Base-by-base conservation (phyloP, 2,113 vertebrate species). In the Ctenodactylus gundi region DNA sequence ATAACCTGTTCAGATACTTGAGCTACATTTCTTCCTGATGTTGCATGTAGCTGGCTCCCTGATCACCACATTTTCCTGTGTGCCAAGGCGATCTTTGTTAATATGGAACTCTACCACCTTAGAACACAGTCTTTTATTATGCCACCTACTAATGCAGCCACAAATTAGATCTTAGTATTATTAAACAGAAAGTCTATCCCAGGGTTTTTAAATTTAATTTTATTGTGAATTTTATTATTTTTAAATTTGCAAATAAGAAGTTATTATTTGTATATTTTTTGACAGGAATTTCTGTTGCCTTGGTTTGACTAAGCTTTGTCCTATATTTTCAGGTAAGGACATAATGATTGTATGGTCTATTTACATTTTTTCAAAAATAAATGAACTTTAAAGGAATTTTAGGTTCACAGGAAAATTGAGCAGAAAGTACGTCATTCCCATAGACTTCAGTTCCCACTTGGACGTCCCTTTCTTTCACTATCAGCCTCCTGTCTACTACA, bases 171-270 rank as follows among this genome's bases (percentile, higher is more conserved):
- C 70, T 90, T 58, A 46, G 62, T 87, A 53, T 76, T 77, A 76
- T 29, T 31, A 89, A 95, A 68, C 23, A 51, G 10, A 78, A 81
- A 89, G 18, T 17, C 25, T 29, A 93, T 94, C 64, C 21, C 27
- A 88, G 86, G 91, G 84, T 49, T 86, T 72, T 46, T 55, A 70
- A 72, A 51, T 83, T 58, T 92, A 70, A 49, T 77, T 93, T 91
- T 75, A 60, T 55, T 84, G 36, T 55, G 70, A 67, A 85, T 82
- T 70, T 95, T 70, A 49, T 80, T 92, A 84, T 64, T 91, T 85
- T 85, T 85, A 65, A 77, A 7, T 88, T n/a, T 78, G 14, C 83
- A 25, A 89, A 39, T 60, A 91, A 68, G 78, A 88, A 65, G 39
- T 93, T 82, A 87, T 36, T 73, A 76, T 87, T 86, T 91, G 1